A percentile compares a stretch with the other conserved stretches of the same genome.
phyloP scores from a whole-genome alignment of 2,888 invertebrate genomes.

The Drosophila mettleri region DNA sequence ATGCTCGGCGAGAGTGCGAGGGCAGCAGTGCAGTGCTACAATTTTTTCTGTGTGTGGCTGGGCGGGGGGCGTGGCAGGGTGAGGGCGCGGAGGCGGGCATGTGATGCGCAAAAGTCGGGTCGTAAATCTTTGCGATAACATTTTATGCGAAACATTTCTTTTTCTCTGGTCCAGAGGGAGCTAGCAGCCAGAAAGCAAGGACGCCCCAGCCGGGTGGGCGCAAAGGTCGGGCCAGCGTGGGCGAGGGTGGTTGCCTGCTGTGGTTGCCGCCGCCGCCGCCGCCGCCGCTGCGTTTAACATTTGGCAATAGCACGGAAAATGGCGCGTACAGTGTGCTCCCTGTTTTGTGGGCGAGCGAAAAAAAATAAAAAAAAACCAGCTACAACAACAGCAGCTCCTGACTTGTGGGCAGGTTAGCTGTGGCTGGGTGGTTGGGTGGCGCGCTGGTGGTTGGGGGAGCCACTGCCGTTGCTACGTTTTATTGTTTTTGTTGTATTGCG shows the following conservation, averaged over 20 bases:
- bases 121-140: constrained; percentile 86
- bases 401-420: constrained; percentile 70
- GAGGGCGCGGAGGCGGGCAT: constrained; percentile 50
- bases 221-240: constrained; percentile 24
- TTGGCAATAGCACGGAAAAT: constrained; percentile 78
- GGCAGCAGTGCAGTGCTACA: constrained; percentile 14
- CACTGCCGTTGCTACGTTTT: constrained; percentile 65
- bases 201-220: constrained; percentile 50
- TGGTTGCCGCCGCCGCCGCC: constrained; percentile 26
- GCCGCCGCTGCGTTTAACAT: constrained; percentile 66
- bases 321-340: constrained; percentile 80
- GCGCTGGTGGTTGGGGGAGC: constrained; percentile 12
- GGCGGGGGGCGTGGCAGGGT: background rate
- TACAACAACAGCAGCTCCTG: constrained; percentile 47
- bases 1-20: constrained; percentile 4
- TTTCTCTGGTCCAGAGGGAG: constrained; percentile 80
- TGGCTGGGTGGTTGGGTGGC: background rate
- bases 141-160: constrained; percentile 86
- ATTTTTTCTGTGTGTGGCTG: constrained; percentile 9
- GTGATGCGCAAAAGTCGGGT: constrained; percentile 86
- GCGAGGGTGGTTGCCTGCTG: constrained; percentile 61
- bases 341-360: constrained; percentile 47
- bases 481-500: constrained; percentile 80
- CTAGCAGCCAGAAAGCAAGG: constrained; percentile 63
- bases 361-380: constrained; percentile 34